Evolutionary conservation across 2,797 vertebrate genomes (phyloP).

Genomic region (Spea hammondii): DNA sequence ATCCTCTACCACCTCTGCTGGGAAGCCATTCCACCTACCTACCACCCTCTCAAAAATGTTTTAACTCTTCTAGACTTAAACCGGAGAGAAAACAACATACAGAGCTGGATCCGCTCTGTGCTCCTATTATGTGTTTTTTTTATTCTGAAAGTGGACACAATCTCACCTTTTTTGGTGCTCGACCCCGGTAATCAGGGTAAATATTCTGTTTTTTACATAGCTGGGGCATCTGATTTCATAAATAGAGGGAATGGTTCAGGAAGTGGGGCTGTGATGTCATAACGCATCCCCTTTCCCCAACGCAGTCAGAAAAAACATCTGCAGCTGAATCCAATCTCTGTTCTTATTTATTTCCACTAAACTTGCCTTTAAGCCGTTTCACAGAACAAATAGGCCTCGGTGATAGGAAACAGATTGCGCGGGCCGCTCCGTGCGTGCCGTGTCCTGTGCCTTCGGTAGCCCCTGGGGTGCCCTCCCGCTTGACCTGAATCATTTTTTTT

Average conservation of each 20-base stretch:
- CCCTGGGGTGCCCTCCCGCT: conserved; percentile 19
- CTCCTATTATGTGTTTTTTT: too few species aligned
- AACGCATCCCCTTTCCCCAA: neutral
- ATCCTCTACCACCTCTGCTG: too few species aligned
- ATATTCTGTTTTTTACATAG: neutral
- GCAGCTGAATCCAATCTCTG: conserved; percentile 14
- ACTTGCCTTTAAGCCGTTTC: conserved; percentile 23
- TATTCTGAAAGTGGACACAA: too few species aligned
- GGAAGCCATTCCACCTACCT: too few species aligned
- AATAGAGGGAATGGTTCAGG: neutral
- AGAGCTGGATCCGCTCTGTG: too few species aligned
- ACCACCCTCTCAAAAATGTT: too few species aligned
- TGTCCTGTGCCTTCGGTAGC: conserved; percentile 4
- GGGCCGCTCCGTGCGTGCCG: conserved; percentile 1
- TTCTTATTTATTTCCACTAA: conserved; percentile 29
- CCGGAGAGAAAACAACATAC: too few species aligned
- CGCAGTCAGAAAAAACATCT: neutral
- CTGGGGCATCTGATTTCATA: neutral
- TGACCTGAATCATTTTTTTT: conserved; percentile 6
- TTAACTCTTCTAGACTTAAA: too few species aligned
- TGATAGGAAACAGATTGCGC: conserved; percentile 32
- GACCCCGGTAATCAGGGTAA: too few species aligned
- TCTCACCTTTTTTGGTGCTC: too few species aligned
- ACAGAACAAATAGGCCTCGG: conserved; percentile 8
- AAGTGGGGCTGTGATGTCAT: neutral